Evolutionary conservation across 2,888 invertebrate species (phyloP), one percentile per base, ranked within the genome.

Genomic region (Heliconius erato): DNA sequence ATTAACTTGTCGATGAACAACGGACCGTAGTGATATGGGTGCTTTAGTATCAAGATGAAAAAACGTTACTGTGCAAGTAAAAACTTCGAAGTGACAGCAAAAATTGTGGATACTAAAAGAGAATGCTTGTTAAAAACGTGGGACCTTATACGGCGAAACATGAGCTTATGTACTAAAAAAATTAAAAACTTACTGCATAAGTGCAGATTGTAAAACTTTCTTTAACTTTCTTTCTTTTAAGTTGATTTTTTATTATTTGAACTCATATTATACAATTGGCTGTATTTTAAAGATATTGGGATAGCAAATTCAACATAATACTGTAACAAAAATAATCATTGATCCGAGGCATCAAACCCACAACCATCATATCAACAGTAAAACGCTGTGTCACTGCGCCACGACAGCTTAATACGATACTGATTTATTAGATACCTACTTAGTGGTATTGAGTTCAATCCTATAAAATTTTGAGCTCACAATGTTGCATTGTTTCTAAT

Each of bases 401-500:
- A 59, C 5, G 28, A 67, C 5, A 67, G 28, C 63, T 26, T 65
- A 12, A 65, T 65, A 65, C n/a, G 65, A n/a, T n/a, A 65, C 12
- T 65, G 65, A 65, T 65, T 65, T 65, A 65, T 65, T n/a, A 67
- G n/a, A n/a, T 40, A 44, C 26, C 23, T 59, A 59, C 59, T 44
- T 16, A 72, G 14, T n/a, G 14, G 12, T 14, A 63, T 76, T 35
- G 59, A 9, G 63, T 59, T 76, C 76, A 76, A 76, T 76, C 59
- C 59, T 35, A 76, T 76, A 63, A 76, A 76, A 76, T 76, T 74
- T n/a, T n/a, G 76, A 59, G 76, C 59, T 35, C 63, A 59, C 35
- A 76, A 63, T 76, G 76, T 76, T 76, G 54, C 76, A 74, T 59
- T 76, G 76, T 76, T 35, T 76, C 76, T 59, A 76, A 35, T 76